phyloP scores from a whole-genome alignment of 2,113 vertebrate species.

The Urocitellus parryii region DNA sequence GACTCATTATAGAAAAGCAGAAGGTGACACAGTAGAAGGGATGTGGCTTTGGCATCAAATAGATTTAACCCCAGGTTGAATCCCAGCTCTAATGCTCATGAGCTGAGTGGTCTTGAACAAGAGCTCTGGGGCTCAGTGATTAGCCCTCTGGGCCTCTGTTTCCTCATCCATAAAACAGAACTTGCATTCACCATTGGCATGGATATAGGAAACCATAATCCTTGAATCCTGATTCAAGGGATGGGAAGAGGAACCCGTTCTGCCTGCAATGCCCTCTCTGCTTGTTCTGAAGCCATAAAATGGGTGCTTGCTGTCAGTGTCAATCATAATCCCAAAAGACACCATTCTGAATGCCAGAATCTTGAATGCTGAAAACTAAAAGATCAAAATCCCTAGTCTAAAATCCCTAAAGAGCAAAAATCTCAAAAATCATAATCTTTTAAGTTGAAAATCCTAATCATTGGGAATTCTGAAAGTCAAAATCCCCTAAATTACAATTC shows the following conservation, averaged over 20 bases:
- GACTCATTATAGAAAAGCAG: not conserved
- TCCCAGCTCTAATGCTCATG: not conserved
- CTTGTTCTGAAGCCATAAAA: not conserved
- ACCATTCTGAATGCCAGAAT: not conserved
- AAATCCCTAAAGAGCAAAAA: not conserved
- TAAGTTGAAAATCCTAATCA: not conserved
- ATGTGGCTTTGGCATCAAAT: not conserved
- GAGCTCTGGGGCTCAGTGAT: not conserved
- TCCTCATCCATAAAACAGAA: not conserved
- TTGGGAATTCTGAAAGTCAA: not conserved
- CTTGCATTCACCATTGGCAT: not conserved
- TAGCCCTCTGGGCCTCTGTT: not conserved
- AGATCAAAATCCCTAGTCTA: not conserved
- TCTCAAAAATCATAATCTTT: not conserved
- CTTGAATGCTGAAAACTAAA: not conserved
- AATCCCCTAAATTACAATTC: not conserved
- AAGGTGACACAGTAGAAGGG: not conserved
- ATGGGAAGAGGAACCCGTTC: not conserved
- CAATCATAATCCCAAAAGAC: not conserved
- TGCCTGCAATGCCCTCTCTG: not conserved
- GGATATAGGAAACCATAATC: not conserved
- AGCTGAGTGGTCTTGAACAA: not conserved
- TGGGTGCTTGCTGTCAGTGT: not conserved
- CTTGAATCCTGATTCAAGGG: not conserved
- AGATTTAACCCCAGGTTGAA: not conserved